phyloP scores from a whole-genome alignment of 2,797 vertebrate species.

The Malurus splendens region DNA sequence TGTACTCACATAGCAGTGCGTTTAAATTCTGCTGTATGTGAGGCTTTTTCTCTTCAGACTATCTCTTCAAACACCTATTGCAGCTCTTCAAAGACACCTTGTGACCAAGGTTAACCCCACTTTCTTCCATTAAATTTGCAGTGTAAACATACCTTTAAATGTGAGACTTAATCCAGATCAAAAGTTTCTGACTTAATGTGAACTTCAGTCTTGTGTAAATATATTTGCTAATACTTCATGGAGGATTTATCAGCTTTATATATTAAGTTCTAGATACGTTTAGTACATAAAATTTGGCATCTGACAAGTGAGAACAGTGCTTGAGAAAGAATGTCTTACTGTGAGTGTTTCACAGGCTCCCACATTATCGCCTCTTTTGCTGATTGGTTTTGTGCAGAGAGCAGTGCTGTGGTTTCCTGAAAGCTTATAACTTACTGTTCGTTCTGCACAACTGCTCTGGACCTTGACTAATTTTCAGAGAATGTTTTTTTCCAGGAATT shows the following conservation, averaged over 20 bases:
- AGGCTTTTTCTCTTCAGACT: background rate
- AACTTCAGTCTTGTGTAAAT: slow-evolving; percentile 25
- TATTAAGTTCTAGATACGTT: slow-evolving; percentile 13
- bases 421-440: slow-evolving; percentile 12
- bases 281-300: background rate
- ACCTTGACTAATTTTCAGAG: slow-evolving; percentile 41
- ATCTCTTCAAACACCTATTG: background rate
- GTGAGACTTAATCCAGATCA: background rate
- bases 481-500: slow-evolving; percentile 46
- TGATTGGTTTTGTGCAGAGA: background rate
- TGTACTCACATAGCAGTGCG: background rate
- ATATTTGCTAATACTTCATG: slow-evolving; percentile 22
- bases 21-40: background rate
- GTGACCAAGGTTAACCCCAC: background rate
- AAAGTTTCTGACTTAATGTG: background rate
- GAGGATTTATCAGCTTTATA: slow-evolving; percentile 1
- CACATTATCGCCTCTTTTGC: slow-evolving; percentile 17
- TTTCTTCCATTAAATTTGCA: background rate
- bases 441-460: slow-evolving; percentile 33
- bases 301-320: slow-evolving; percentile 1
- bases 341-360: background rate
- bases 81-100: background rate
- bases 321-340: slow-evolving; percentile 36
- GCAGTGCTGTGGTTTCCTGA: slow-evolving; percentile 28
- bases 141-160: slow-evolving; percentile 22